Conservation (phyloP, 2,888 invertebrate genomes). For the Plusia festucae region DNA sequence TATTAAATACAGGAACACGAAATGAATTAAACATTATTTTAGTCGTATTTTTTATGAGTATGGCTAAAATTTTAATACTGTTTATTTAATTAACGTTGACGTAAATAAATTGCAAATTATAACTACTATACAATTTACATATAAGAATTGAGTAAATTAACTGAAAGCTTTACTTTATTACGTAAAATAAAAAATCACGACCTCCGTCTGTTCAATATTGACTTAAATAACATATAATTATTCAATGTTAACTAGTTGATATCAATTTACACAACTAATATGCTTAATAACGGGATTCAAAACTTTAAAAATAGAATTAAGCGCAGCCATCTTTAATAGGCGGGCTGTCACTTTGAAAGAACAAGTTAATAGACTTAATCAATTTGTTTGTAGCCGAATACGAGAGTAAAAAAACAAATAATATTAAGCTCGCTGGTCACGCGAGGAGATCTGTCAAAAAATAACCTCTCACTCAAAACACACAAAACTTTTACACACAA, state of each 20-base stretch:
- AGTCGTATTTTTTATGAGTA: not conserved
- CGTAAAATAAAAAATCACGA: not conserved
- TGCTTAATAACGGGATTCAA: constrained; percentile 40
- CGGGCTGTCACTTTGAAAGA: constrained; percentile 75
- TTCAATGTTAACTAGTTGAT: constrained; percentile 7
- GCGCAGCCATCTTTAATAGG: constrained; percentile 68
- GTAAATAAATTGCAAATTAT: too few relatives aligned
- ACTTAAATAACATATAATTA: not conserved
- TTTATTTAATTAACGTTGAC: too few relatives aligned
- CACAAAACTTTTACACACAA: constrained; percentile 26
- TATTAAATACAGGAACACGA: constrained; percentile 9
- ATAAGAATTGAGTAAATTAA: too few relatives aligned
- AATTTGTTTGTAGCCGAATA: constrained; percentile 76
- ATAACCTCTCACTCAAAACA: constrained; percentile 61
- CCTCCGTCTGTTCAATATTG: not conserved
- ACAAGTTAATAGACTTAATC: constrained; percentile 81
- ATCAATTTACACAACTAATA: constrained; percentile 40
- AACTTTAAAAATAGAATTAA: constrained; percentile 53
- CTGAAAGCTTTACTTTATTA: not conserved
- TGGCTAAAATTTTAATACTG: too few relatives aligned
- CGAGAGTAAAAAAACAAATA: constrained; percentile 69
- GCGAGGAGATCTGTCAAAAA: constrained; percentile 78
- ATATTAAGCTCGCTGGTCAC: constrained; percentile 76
- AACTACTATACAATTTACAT: too few relatives aligned
- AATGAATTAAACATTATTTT: not conserved